These are phyloP conservation scores for Oscheius sp. DNA, from an alignment of 2,888 invertebrate species.

Conservation along the genomic window DNA sequence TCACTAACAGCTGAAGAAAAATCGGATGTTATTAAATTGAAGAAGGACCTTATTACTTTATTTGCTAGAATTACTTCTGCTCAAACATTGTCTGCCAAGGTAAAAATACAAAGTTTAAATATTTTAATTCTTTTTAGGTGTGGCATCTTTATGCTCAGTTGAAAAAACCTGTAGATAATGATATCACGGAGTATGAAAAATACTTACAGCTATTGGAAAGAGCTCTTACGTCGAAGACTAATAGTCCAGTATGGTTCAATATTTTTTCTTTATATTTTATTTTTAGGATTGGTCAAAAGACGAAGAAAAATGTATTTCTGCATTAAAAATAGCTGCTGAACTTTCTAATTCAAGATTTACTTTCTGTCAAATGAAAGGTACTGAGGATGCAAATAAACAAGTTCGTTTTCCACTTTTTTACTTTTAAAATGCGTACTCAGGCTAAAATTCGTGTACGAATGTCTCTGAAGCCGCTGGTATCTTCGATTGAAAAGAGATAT, in stretches of 20 bases:
- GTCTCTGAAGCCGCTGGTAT: constrained; percentile 12
- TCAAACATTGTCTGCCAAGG: constrained; percentile 48
- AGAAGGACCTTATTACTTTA: constrained; percentile 49
- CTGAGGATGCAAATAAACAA: constrained; percentile 38
- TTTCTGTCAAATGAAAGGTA: constrained; percentile 41
- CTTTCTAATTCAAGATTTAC: constrained; percentile 47
- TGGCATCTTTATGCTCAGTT: constrained; percentile 44
- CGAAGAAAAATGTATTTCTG: constrained; percentile 37
- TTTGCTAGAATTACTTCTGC: constrained; percentile 47
- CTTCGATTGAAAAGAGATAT: constrained; percentile 6
- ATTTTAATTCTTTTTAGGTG: constrained; percentile 27
- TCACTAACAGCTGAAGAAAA: constrained; percentile 14
- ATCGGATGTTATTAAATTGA: constrained; percentile 32
- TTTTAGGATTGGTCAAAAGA: constrained; percentile 51
- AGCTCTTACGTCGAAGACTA: constrained; percentile 24
- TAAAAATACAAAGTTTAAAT: constrained; percentile 6
- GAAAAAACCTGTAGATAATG: constrained; percentile 43
- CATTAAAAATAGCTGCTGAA: constrained; percentile 41
- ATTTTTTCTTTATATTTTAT: background rate
- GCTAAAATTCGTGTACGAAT: constrained; percentile 11
- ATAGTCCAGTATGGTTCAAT: constrained; percentile 38
- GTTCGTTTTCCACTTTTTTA: background rate
- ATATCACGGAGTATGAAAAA: constrained; percentile 46
- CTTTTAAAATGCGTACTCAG: background rate
- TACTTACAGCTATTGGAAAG: constrained; percentile 53